Evolutionary conservation across 2,888 invertebrate genomes (phyloP).

Genomic region (Polietes domitor): DNA sequence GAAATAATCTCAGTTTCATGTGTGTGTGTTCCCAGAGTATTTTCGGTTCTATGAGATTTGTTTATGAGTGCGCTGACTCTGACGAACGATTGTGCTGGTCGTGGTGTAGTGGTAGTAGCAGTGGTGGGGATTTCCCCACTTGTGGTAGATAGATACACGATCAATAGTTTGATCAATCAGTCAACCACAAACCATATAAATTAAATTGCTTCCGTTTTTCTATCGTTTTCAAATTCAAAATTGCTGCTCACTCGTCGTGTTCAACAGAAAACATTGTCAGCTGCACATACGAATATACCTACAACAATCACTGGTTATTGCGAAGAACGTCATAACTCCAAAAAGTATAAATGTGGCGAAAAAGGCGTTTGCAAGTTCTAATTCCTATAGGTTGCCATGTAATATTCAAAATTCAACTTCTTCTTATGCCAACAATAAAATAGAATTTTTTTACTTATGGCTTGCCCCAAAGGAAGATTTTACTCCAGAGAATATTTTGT

Average conservation of each 20-base stretch:
- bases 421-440: too few species aligned
- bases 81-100: background rate
- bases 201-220: conserved; percentile 62
- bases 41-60: background rate
- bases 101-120: background rate
- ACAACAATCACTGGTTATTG: too few species aligned
- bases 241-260: background rate
- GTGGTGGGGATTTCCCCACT: background rate
- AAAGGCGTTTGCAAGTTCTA: too few species aligned
- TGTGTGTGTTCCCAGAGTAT: background rate
- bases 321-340: too few species aligned
- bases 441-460: too few species aligned
- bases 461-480: too few species aligned
- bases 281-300: background rate
- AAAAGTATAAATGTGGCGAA: too few species aligned
- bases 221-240: background rate
- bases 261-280: background rate
- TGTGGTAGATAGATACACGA: conserved; percentile 52
- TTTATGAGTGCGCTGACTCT: background rate
- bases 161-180: conserved; percentile 58
- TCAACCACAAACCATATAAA: conserved; percentile 57
- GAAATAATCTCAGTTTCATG: conserved; percentile 34
- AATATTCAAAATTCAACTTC: too few species aligned
- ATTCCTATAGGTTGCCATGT: too few species aligned
- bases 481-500: too few species aligned